Percentiles rank a stretch among this genome's conserved stretches.
Conservation (phyloP, 2,113 vertebrate species). For the Aramus guarauna region DNA sequence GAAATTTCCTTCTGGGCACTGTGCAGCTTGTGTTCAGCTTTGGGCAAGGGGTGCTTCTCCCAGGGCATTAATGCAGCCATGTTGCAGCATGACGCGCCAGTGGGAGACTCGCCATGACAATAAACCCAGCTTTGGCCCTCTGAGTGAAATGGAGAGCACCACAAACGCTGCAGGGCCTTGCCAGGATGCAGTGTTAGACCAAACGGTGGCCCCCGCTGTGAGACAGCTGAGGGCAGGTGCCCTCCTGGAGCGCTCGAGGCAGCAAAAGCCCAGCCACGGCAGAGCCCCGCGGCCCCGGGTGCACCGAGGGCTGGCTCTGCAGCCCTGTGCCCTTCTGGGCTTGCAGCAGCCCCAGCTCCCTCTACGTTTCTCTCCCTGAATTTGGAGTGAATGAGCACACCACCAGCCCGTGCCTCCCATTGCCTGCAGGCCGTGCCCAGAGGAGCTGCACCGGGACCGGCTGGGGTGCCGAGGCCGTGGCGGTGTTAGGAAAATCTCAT, state of each 20-base stretch:
- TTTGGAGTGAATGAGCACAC: neutral
- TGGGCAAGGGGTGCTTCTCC: neutral
- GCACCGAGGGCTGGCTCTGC: too few relatives aligned
- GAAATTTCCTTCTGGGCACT: neutral
- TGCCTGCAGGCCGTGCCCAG: neutral
- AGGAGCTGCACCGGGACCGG: fast-evolving
- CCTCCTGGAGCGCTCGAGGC: fast-evolving
- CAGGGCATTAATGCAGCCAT: fast-evolving
- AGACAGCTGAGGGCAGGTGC: neutral
- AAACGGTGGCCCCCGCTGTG: fast-evolving
- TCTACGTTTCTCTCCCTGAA: neutral
- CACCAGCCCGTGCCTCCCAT: neutral
- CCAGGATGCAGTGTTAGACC: fast-evolving
- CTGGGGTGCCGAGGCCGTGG: neutral
- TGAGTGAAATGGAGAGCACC: fast-evolving
- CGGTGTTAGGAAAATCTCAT: too few relatives aligned
- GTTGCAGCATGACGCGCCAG: neutral
- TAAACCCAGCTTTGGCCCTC: neutral
- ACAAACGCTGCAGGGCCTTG: fast-evolving
- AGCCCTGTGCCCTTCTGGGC: neutral
- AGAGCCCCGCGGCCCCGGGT: too few relatives aligned
- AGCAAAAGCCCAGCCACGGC: neutral
- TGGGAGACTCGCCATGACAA: fast-evolving
- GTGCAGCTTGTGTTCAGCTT: neutral
- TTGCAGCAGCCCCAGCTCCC: neutral